These are phyloP conservation scores for Lepidocyrtinus sp. DNA, from an alignment of 2,888 invertebrate species.

Conservation along the genomic window DNA sequence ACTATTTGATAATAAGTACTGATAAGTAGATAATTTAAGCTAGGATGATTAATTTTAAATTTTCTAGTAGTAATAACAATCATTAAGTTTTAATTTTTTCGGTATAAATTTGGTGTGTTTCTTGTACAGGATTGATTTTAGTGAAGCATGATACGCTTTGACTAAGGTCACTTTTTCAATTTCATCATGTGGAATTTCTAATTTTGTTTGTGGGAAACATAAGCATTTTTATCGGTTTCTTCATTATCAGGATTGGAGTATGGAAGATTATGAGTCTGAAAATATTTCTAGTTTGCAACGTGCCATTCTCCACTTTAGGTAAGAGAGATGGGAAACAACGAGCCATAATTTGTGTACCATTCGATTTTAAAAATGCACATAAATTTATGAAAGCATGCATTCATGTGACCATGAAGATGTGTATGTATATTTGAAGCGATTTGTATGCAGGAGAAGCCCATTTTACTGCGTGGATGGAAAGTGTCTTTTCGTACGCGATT, in stretches of 20 bases:
- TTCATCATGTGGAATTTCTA: not conserved
- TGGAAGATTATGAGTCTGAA: not conserved
- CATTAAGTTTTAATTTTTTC: no score
- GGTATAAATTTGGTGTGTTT: no score
- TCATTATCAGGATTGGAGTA: not conserved
- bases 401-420: not conserved
- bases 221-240: no score
- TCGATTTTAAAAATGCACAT: not conserved
- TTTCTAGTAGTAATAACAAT: no score
- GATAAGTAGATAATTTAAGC: no score
- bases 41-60: no score
- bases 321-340: not conserved
- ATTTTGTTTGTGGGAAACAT: no score
- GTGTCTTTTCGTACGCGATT: not conserved
- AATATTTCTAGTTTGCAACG: not conserved
- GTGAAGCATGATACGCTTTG: no score
- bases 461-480: not conserved
- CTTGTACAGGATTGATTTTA: no score
- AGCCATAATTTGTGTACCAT: not conserved
- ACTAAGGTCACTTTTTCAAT: not conserved
- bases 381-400: not conserved
- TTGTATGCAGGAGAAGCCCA: not conserved
- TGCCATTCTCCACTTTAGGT: not conserved
- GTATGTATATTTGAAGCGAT: not conserved
- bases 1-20: not conserved